Evolutionary conservation across 2,113 vertebrate genomes (phyloP).

Genomic region (Oplegnathus fasciatus): DNA sequence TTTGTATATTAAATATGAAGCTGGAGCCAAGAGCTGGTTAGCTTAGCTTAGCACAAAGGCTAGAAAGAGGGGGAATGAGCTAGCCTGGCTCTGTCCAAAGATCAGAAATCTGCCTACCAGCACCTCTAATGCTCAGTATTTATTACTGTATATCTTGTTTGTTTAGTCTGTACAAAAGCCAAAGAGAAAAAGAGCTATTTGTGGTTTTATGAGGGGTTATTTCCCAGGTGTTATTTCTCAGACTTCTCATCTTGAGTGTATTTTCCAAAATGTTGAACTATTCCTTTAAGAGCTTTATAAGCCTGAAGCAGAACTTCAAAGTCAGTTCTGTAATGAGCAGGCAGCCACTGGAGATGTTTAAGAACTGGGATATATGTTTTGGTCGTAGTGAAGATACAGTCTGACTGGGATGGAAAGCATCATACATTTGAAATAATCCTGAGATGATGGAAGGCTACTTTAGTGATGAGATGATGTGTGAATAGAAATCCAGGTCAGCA

Average conservation of each 20-base stretch:
- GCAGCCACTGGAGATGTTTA: no score
- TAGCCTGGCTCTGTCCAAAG: background rate
- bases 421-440: background rate
- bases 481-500: background rate
- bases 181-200: background rate
- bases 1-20: background rate
- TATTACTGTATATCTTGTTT: background rate
- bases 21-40: background rate
- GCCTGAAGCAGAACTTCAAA: background rate
- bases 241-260: background rate
- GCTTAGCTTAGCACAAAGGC: background rate
- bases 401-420: conserved; percentile 1
- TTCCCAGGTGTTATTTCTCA: no score
- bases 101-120: background rate
- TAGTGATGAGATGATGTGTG: background rate
- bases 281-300: background rate
- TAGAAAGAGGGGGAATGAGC: background rate
- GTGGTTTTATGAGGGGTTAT: background rate
- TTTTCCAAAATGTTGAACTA: background rate
- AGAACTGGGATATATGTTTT: no score
- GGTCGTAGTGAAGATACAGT: no score
- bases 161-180: background rate
- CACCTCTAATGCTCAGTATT: background rate
- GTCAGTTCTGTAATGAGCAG: no score
- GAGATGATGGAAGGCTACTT: background rate